Evolutionary conservation across 2,888 invertebrate genomes (phyloP).

Genomic region (Brenthis hecate): DNA sequence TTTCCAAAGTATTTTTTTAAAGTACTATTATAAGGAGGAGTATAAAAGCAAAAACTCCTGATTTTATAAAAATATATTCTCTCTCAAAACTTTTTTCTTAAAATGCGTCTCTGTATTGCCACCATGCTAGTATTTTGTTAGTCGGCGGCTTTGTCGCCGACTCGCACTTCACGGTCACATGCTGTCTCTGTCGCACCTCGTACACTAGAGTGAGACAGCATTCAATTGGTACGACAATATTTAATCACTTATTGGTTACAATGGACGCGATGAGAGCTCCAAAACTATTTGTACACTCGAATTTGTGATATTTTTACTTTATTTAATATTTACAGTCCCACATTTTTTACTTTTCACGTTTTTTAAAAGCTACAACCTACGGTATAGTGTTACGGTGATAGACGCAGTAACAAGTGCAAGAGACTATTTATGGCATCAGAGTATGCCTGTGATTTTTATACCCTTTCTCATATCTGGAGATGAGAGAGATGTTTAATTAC

Average conservation of each 20-base stretch:
- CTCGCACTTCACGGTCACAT: slow-evolving; percentile 47
- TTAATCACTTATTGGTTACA: slow-evolving; percentile 76
- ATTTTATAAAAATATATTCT: background rate
- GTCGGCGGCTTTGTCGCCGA: slow-evolving; percentile 76
- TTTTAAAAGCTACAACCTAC: slow-evolving; percentile 34
- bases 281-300: slow-evolving; percentile 54
- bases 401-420: no score
- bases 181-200: slow-evolving; percentile 51
- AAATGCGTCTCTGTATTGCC: slow-evolving; percentile 69
- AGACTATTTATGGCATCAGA: no score
- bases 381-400: slow-evolving; percentile 25
- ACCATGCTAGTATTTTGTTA: slow-evolving; percentile 79
- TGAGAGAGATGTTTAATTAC: no score
- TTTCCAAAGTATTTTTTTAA: no score
- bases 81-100: background rate
- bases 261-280: slow-evolving; percentile 49
- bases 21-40: no score
- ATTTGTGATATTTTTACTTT: slow-evolving; percentile 44
- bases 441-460: no score
- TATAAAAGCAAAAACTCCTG: background rate
- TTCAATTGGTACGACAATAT: slow-evolving; percentile 64
- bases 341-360: slow-evolving; percentile 36
- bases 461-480: no score
- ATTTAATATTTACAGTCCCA: slow-evolving; percentile 38
- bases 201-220: slow-evolving; percentile 46